Conservation (phyloP, 2,888 invertebrate genomes). For the Meta bourneti region DNA sequence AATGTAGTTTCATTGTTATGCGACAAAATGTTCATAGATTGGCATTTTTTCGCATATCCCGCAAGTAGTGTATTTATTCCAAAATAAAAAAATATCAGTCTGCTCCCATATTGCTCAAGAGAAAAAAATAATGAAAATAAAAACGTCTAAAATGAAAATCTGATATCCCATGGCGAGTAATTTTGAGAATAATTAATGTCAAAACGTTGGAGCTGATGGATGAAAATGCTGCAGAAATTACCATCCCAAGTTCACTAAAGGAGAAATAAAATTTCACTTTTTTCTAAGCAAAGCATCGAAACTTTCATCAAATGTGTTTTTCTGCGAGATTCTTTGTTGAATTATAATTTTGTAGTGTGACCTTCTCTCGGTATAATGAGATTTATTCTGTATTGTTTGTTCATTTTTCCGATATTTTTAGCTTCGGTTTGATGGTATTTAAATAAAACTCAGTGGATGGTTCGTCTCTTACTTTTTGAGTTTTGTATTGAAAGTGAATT, state of each 20-base stretch:
- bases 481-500: background rate
- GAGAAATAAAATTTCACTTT: conserved; percentile 42
- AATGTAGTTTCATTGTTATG: background rate
- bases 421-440: background rate
- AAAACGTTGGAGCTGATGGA: conserved; percentile 29
- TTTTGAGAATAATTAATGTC: conserved; percentile 54
- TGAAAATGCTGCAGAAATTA: conserved; percentile 58
- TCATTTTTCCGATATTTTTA: background rate
- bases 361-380: conserved; percentile 10
- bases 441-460: background rate
- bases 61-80: background rate
- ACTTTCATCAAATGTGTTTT: conserved; percentile 10
- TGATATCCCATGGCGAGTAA: conserved; percentile 43
- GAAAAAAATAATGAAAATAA: conserved; percentile 3
- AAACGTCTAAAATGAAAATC: conserved; percentile 10
- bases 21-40: background rate
- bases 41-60: background rate
- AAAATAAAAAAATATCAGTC: background rate
- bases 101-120: background rate
- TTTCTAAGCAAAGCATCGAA: background rate
- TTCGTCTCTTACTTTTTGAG: background rate
- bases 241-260: conserved; percentile 34
- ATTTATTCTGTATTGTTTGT: conserved; percentile 15
- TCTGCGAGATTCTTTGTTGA: conserved; percentile 18
- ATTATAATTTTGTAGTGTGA: conserved; percentile 30